A percentile compares a stretch with the other conserved stretches of the same genome.
Evolutionary conservation across 2,888 invertebrate species (phyloP).

Genomic region (Lacanobia oleracea): DNA sequence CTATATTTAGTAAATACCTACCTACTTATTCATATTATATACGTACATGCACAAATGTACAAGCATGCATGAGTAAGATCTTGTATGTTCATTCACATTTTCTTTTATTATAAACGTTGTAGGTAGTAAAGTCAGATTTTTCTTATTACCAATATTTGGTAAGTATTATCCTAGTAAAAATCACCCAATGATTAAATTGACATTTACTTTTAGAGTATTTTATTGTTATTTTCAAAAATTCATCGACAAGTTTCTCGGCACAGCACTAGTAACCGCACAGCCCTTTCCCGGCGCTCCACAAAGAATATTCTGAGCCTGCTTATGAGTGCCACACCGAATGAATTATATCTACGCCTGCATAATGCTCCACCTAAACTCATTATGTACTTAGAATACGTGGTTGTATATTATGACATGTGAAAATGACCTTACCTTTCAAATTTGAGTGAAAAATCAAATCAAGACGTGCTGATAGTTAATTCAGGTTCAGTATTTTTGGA

Average conservation of each 20-base stretch:
- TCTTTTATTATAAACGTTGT: not conserved
- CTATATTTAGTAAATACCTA: not conserved
- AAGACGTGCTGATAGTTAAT: not conserved
- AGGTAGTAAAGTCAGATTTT: not conserved
- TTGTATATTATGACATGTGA: slow-evolving; percentile 43
- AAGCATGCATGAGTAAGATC: not conserved
- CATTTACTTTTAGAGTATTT: too few species aligned
- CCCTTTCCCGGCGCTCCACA: slow-evolving; percentile 63
- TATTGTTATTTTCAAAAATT: not conserved
- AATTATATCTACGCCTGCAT: slow-evolving; percentile 63
- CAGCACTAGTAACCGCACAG: slow-evolving; percentile 64
- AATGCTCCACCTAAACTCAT: slow-evolving; percentile 55
- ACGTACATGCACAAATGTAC: too few species aligned
- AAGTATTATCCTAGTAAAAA: not conserved
- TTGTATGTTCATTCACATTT: not conserved
- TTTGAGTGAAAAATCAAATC: slow-evolving; percentile 58
- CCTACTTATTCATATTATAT: not conserved
- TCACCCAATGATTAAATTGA: too few species aligned
- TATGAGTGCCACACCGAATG: slow-evolving; percentile 65
- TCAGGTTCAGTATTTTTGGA: not conserved
- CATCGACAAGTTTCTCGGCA: slow-evolving; percentile 34
- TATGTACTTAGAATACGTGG: slow-evolving; percentile 55
- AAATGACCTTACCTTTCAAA: slow-evolving; percentile 49
- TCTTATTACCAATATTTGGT: not conserved
- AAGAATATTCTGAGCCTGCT: slow-evolving; percentile 69